A percentile compares a stretch with the other conserved stretches of the same genome.
Evolutionary conservation across 2,797 vertebrate genomes (phyloP).

Genomic region (Smutsia temminckii): DNA sequence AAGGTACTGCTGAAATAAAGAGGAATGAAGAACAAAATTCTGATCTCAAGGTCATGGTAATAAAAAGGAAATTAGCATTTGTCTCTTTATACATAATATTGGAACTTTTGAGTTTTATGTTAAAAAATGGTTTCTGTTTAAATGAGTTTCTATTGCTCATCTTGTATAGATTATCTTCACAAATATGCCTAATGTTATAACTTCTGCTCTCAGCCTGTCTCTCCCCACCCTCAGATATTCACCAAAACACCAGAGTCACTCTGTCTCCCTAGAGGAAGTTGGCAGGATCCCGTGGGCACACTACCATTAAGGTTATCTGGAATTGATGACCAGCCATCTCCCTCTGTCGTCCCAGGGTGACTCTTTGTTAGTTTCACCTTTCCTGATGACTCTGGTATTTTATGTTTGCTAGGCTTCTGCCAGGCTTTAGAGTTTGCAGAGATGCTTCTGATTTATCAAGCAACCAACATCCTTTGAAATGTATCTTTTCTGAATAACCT

Average conservation of each 20-base stretch:
- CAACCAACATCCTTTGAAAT: background rate
- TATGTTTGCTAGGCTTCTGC: conserved; percentile 14
- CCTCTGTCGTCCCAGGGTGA: background rate
- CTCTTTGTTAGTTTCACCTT: conserved; percentile 5
- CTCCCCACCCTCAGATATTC: background rate
- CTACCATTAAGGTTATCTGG: background rate
- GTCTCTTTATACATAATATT: background rate
- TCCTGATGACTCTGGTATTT: background rate
- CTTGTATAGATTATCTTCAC: background rate
- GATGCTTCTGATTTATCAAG: conserved; percentile 1
- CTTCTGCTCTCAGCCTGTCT: conserved; percentile 9
- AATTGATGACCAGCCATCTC: background rate
- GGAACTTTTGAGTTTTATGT: background rate
- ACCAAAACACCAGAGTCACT: background rate
- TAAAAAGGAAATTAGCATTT: background rate
- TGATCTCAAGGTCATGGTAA: background rate
- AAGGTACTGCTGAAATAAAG: background rate
- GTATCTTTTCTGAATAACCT: background rate
- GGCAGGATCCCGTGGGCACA: background rate
- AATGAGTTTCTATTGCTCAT: background rate
- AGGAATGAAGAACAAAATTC: background rate
- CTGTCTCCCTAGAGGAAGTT: background rate
- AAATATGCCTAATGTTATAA: background rate
- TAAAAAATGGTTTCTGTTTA: background rate
- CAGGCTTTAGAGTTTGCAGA: background rate